A percentile compares a stretch with the other conserved stretches of the same genome.
phyloP scores from a whole-genome alignment of 2,797 vertebrate genomes.

The Okamejei kenojei region DNA sequence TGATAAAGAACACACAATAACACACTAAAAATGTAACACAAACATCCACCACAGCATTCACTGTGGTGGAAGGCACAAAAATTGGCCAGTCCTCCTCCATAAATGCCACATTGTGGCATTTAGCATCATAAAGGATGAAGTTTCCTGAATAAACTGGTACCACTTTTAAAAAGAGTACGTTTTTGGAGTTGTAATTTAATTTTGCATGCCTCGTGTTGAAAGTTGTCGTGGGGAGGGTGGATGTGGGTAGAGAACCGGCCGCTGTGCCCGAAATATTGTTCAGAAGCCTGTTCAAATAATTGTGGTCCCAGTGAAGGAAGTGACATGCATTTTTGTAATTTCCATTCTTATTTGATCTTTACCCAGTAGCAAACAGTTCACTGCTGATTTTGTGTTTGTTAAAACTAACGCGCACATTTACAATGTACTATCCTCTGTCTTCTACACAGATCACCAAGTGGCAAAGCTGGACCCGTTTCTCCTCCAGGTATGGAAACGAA shows the following conservation, averaged over 20 bases:
- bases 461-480: conserved; percentile 13
- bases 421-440: background rate
- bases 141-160: background rate
- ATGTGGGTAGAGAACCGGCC: background rate
- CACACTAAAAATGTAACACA: too few species aligned
- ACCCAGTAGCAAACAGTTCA: background rate
- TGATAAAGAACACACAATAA: too few species aligned
- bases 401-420: background rate
- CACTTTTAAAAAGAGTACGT: background rate
- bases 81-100: too few species aligned
- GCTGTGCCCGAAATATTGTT: background rate
- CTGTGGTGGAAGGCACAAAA: too few species aligned
- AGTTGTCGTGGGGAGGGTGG: too few species aligned
- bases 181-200: too few species aligned
- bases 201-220: too few species aligned
- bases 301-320: background rate
- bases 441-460: conserved; percentile 10
- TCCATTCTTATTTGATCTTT: background rate
- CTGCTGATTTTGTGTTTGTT: background rate
- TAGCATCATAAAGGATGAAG: background rate
- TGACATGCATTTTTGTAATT: background rate
- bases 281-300: background rate
- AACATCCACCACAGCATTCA: too few species aligned
- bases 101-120: background rate
- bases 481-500: conserved; percentile 13